Conservation (phyloP, 2,113 vertebrate species). For the western clawed frog (Xenopus tropicalis) region UCB_Xtro_10.0 CM004446.2:39251501-39252000, state of each 20-base stretch:
- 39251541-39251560: too few relatives aligned
- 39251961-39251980: conserved; percentile 32
- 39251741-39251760: not conserved
- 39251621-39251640: too few relatives aligned
- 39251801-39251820: conserved; percentile 26
- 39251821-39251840: conserved; percentile 30
- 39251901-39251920: conserved; percentile 24
- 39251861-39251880: conserved; percentile 25
- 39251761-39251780: conserved; percentile 23
- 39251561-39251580: too few relatives aligned
- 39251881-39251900: conserved; percentile 41
- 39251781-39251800: conserved; percentile 26
- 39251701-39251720: too few relatives aligned
- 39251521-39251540: too few relatives aligned
- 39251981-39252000: conserved; percentile 10
- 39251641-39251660: too few relatives aligned
- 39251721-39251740: not conserved
- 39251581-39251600: too few relatives aligned
- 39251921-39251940: conserved; percentile 42
- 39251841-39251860: conserved; percentile 32
- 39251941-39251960: conserved; percentile 36
- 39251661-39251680: too few relatives aligned
- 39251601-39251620: too few relatives aligned
- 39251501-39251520: too few relatives aligned
- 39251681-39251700: too few relatives aligned